These are phyloP conservation scores for Xiphophorus hellerii DNA, from an alignment of 2,113 vertebrate genomes.

Conservation along the genomic window DNA sequence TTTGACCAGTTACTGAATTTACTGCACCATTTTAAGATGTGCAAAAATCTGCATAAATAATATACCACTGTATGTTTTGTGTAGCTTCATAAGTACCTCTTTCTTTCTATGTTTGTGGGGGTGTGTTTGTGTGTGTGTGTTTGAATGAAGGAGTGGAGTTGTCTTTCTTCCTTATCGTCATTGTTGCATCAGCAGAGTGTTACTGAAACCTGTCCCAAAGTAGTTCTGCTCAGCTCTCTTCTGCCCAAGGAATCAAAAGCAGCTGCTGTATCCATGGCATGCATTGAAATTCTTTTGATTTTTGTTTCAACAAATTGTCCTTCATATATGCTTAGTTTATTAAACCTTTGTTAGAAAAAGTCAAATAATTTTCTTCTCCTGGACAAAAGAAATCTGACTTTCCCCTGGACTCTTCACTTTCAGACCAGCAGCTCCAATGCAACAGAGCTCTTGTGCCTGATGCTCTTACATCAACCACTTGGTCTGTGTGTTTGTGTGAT, in stretches of 20 bases:
- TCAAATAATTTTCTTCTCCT: neutral
- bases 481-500: constrained; percentile 33
- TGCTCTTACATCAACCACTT: neutral
- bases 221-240: constrained; percentile 27
- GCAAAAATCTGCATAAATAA: neutral
- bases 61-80: neutral
- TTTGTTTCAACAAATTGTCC: neutral
- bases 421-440: neutral
- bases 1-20: neutral
- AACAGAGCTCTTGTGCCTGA: neutral
- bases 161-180: constrained; percentile 65
- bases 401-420: neutral
- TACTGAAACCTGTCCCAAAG: constrained; percentile 26
- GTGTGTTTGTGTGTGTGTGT: constrained; percentile 14
- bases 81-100: constrained; percentile 1
- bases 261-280: constrained; percentile 2
- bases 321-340: neutral
- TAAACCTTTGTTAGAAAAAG: neutral
- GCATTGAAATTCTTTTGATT: constrained; percentile 1
- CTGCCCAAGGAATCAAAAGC: constrained; percentile 23
- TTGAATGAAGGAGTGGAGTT: neutral
- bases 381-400: neutral
- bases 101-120: constrained; percentile 9
- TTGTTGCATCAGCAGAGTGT: constrained; percentile 67
- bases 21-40: neutral